These are phyloP conservation scores for Bambusicola thoracicus DNA, from an alignment of 2,113 vertebrate species.

Conservation along the genomic window DNA sequence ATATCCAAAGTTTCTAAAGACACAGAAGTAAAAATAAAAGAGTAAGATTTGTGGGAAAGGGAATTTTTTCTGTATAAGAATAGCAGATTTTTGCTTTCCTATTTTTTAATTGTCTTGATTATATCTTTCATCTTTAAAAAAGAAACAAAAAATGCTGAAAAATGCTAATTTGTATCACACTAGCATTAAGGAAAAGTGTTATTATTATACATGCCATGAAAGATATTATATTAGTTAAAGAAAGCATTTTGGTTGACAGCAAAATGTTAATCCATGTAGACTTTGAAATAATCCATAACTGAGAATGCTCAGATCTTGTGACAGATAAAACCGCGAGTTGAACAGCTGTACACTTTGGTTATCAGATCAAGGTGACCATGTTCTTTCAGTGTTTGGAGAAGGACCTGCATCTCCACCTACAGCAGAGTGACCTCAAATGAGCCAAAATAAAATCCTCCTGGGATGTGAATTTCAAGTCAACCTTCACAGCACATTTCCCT, in stretches of 20 bases:
- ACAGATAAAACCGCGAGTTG: neutral
- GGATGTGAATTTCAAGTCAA: neutral
- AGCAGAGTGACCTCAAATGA: neutral
- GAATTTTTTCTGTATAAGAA: neutral
- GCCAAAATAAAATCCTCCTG: neutral
- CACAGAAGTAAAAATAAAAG: neutral
- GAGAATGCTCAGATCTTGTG: neutral
- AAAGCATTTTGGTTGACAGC: neutral
- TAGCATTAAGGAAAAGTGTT: neutral
- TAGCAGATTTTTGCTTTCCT: accelerated
- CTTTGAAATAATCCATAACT: neutral
- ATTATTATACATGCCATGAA: neutral
- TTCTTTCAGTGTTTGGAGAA: neutral
- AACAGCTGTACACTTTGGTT: neutral
- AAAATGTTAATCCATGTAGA: neutral
- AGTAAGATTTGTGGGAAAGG: neutral
- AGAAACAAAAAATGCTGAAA: neutral
- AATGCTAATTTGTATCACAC: neutral
- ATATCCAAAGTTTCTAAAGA: neutral
- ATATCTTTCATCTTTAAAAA: neutral
- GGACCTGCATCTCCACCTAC: neutral
- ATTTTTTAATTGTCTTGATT: neutral
- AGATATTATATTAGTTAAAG: neutral
- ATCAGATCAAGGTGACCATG: neutral
- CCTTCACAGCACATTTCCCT: neutral